A percentile compares a stretch with the other conserved stretches of the same genome.
Conservation (phyloP, 2,797 vertebrate genomes). For the Liasis olivaceus region DNA sequence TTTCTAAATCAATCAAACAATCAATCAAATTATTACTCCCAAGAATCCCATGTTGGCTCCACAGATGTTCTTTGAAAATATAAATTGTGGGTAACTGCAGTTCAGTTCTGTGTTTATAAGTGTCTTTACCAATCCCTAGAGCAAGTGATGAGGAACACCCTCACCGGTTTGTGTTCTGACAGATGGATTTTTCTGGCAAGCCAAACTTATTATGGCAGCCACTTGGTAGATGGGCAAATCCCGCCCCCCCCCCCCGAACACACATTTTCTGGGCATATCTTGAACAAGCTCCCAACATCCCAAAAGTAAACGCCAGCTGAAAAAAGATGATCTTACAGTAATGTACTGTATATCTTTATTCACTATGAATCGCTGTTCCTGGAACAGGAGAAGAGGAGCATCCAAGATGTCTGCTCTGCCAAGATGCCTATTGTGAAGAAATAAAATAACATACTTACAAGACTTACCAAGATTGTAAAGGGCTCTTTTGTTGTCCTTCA, state of each 20-base stretch:
- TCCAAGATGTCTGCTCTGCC: neutral
- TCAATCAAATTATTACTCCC: neutral
- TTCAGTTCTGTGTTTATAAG: neutral
- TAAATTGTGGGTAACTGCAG: neutral
- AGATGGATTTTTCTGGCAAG: neutral
- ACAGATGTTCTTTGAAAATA: neutral
- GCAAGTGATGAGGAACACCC: neutral
- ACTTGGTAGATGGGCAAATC: neutral
- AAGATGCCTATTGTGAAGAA: neutral
- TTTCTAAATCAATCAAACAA: neutral
- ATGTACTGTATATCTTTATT: neutral
- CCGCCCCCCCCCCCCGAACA: neutral
- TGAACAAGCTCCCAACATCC: neutral
- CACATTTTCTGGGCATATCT: neutral
- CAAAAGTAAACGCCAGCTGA: neutral
- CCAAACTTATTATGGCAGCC: neutral
- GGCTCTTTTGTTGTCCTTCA: constrained; percentile 92
- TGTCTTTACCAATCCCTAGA: neutral
- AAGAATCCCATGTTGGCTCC: neutral
- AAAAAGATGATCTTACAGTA: neutral
- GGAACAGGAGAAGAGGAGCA: neutral
- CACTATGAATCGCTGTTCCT: neutral
- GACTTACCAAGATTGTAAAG: constrained; percentile 94
- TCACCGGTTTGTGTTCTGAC: neutral
- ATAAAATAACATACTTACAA: constrained; percentile 1